phyloP scores from a whole-genome alignment of 2,888 invertebrate genomes.

The Leptopilina syphax region DNA sequence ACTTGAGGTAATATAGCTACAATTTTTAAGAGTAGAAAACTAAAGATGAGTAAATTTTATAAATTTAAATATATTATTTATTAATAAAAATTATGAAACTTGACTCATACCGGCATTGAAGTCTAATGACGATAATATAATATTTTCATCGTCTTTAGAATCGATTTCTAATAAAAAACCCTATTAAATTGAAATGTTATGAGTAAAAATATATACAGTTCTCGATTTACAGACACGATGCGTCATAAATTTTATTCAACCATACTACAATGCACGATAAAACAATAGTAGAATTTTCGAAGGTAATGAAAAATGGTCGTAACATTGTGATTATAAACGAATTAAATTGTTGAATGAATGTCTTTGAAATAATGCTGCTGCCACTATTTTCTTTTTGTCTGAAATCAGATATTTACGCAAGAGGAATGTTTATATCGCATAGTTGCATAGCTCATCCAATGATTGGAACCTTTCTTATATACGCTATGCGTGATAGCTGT shows the following conservation, averaged over 20 bases:
- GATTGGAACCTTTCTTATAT: conserved; percentile 31
- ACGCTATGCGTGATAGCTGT: conserved; percentile 25
- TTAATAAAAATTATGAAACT: no score
- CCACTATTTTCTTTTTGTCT: neutral
- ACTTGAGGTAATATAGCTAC: no score
- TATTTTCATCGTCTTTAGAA: neutral
- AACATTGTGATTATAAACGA: conserved; percentile 28
- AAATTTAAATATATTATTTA: no score
- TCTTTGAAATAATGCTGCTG: neutral
- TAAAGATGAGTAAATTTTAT: no score
- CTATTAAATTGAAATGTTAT: conserved; percentile 34
- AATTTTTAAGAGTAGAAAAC: no score
- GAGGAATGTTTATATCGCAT: neutral
- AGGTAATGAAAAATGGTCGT: neutral
- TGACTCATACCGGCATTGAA: neutral
- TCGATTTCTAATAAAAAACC: neutral
- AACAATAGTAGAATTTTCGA: conserved; percentile 26
- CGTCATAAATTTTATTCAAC: conserved; percentile 25
- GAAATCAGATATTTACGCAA: conserved; percentile 33
- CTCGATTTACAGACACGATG: conserved; percentile 25
- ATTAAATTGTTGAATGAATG: conserved; percentile 22
- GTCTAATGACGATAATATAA: neutral
- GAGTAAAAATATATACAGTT: conserved; percentile 4
- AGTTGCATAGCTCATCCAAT: conserved; percentile 32
- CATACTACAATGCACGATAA: conserved; percentile 24